Evolutionary conservation across 2,888 invertebrate species (phyloP).

Genomic region (Andrena praecox): DNA sequence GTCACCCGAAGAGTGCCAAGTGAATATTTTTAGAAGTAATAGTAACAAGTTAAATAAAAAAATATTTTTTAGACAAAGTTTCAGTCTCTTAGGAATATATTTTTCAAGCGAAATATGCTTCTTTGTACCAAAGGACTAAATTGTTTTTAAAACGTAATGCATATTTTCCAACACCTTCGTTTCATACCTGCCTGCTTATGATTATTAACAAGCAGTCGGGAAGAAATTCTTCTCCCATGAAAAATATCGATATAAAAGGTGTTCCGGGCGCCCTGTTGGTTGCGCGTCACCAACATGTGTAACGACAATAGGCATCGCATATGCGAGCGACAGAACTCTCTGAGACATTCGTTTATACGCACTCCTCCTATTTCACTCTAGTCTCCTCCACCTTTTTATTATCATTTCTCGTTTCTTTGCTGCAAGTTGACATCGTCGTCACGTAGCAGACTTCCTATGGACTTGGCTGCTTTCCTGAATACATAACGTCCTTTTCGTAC

Average conservation of each 20-base stretch:
- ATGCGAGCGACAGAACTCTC: conserved; percentile 65
- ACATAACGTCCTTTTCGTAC: conserved; percentile 68
- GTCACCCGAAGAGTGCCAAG: no score
- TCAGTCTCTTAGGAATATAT: no score
- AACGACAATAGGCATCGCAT: conserved; percentile 61
- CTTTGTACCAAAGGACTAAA: no score
- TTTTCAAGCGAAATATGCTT: no score
- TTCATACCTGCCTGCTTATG: no score
- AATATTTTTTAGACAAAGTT: no score
- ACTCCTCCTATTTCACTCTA: conserved; percentile 48
- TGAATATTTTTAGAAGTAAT: no score
- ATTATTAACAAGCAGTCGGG: no score
- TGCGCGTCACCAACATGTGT: conserved; percentile 18
- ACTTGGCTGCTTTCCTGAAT: conserved; percentile 76
- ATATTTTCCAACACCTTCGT: no score
- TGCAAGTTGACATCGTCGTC: conserved; percentile 79
- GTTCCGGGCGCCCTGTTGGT: not conserved
- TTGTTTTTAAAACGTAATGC: no score
- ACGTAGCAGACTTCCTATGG: conserved; percentile 83
- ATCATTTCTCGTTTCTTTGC: conserved; percentile 70
- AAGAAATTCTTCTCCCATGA: not conserved
- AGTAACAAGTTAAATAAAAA: no score
- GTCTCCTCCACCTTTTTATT: conserved; percentile 54
- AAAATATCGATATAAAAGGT: not conserved
- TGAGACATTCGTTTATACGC: conserved; percentile 29